A percentile compares a stretch with the other conserved stretches of the same genome.
These are phyloP conservation scores for Melanotaenia pygmaea DNA, from an alignment of 2,797 vertebrate species.

Conservation along the genomic window DNA sequence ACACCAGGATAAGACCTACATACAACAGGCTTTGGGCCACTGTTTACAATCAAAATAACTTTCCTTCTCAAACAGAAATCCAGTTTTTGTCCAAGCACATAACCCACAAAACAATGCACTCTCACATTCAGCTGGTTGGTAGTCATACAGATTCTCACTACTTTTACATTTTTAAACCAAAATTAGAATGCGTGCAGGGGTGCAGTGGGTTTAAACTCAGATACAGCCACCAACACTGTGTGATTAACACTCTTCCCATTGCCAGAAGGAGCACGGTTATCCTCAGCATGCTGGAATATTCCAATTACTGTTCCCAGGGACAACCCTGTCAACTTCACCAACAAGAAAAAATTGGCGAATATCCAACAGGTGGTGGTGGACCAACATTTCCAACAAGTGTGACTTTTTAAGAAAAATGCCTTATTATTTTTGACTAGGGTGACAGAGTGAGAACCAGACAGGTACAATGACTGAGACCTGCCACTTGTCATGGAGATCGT, in stretches of 20 bases:
- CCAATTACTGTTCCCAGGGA: not conserved
- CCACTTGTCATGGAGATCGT: not conserved
- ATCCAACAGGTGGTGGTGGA: not conserved
- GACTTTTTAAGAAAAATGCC: not conserved
- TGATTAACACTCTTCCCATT: not conserved
- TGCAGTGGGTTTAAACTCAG: no score
- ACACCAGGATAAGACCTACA: slow-evolving; percentile 18
- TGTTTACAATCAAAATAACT: slow-evolving; percentile 22
- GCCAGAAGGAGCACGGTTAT: not conserved
- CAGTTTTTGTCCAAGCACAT: not conserved
- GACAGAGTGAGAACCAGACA: not conserved
- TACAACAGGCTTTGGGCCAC: slow-evolving; percentile 21
- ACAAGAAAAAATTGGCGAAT: not conserved
- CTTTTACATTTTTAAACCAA: not conserved
- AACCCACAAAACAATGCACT: not conserved
- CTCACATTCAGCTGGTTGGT: not conserved
- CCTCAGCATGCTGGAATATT: not conserved
- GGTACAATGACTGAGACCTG: not conserved
- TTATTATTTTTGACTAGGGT: not conserved
- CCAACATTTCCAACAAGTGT: not conserved
- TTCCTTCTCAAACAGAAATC: slow-evolving; percentile 4
- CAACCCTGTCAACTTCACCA: not conserved
- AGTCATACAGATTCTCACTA: not conserved
- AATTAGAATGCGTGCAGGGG: not conserved
- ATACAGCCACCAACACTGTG: not conserved